Evolutionary conservation across 1,140 invertebrate species (phyloP).

Genomic region (Gonioctena quinquepunctata): DNA sequence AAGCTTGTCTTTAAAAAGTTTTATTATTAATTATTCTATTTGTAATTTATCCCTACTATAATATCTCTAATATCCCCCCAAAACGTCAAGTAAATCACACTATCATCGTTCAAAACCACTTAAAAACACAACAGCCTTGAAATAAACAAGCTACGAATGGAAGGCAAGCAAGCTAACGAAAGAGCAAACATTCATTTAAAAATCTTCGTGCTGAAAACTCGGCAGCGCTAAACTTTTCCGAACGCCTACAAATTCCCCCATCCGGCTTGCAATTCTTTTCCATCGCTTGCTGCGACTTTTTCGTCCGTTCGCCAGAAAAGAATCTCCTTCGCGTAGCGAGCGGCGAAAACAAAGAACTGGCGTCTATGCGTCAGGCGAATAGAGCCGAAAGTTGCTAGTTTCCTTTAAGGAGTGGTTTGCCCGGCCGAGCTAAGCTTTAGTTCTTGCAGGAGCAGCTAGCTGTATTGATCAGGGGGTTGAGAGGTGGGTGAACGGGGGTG

Average conservation of each 20-base stretch:
- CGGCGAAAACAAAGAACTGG: conserved; percentile 39
- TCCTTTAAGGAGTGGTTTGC: conserved; percentile 51
- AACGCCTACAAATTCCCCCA: conserved; percentile 16
- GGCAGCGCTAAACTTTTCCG: conserved; percentile 16
- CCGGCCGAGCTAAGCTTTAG: conserved; percentile 52
- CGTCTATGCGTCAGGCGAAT: conserved; percentile 28
- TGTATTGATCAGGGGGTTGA: conserved; percentile 50
- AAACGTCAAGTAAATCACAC: too few relatives aligned
- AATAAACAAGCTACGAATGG: not conserved
- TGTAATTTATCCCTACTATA: too few relatives aligned
- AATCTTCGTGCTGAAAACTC: conserved; percentile 21
- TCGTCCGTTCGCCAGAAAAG: conserved; percentile 35
- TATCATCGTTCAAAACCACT: too few relatives aligned
- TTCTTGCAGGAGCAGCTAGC: conserved; percentile 53
- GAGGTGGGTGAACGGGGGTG: not conserved
- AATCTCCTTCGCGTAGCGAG: conserved; percentile 25
- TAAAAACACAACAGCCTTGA: too few relatives aligned
- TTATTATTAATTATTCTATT: too few relatives aligned
- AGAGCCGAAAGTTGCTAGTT: conserved; percentile 42
- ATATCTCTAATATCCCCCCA: too few relatives aligned
- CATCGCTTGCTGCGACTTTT: conserved; percentile 25
- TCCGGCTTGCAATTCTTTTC: conserved; percentile 24
- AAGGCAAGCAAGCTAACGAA: conserved; percentile 7
- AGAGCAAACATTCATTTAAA: conserved; percentile 29
- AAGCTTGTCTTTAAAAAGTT: too few relatives aligned